Percentiles rank a stretch among this genome's conserved stretches.
These are phyloP conservation scores for Pristionchus mayeri DNA, from an alignment of 2,888 invertebrate genomes.

Conservation along the genomic window DNA sequence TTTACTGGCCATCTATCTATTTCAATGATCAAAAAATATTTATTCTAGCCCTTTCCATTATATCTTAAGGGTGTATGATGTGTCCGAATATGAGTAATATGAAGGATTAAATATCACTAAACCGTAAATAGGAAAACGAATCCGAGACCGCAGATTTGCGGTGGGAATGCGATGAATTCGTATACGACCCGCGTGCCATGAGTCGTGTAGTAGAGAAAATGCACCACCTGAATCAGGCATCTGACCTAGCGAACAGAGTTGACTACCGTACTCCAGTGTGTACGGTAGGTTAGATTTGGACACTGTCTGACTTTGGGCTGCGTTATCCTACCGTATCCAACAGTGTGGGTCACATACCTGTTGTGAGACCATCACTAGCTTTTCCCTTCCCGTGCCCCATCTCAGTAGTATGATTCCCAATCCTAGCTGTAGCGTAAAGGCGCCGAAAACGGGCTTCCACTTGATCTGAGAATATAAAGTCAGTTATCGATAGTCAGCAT, in stretches of 20 bases:
- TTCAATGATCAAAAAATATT: no score
- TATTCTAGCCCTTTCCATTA: no score
- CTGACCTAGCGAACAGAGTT: no score
- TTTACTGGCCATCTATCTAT: no score
- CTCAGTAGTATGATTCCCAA: constrained; percentile 1
- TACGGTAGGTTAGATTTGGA: no score
- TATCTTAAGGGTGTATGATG: not conserved
- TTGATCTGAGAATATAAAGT: not conserved
- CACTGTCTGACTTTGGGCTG: no score
- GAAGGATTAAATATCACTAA: not conserved
- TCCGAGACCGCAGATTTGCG: constrained; percentile 60
- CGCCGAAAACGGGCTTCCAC: constrained; percentile 29
- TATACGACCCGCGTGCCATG: constrained; percentile 89
- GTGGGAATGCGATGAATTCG: constrained; percentile 76
- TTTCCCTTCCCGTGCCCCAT: constrained; percentile 8
- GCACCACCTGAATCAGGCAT: constrained; percentile 80
- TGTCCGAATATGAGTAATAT: no score
- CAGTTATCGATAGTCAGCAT: not conserved
- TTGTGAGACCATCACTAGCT: not conserved
- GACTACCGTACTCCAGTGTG: no score
- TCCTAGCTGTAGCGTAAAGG: constrained; percentile 23
- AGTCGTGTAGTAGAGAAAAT: constrained; percentile 86
- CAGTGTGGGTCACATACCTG: not conserved
- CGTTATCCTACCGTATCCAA: not conserved
- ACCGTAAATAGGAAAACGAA: constrained; percentile 55